Conservation (phyloP, 2,888 invertebrate genomes). For the Stomorhina lunata region DNA sequence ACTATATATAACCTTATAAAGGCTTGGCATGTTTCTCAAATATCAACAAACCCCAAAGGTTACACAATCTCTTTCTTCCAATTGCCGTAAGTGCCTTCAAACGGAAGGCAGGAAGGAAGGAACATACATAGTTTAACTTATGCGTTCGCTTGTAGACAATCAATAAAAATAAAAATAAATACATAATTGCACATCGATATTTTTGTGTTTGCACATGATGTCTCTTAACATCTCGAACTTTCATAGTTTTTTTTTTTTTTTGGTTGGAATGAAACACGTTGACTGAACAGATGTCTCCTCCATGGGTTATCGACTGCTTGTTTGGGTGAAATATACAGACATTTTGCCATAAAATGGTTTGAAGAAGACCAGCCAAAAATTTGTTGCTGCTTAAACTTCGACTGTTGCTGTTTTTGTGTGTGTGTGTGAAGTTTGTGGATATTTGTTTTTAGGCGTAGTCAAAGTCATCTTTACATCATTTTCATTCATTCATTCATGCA, state of each 20-base stretch:
- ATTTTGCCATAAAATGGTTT: constrained; percentile 4
- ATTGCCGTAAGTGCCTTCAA: background rate
- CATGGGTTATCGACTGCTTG: constrained; percentile 36
- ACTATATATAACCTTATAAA: no score
- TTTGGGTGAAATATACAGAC: no score
- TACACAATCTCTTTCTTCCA: background rate
- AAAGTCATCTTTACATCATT: constrained; percentile 35
- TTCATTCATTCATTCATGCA: no score
- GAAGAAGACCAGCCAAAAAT: background rate
- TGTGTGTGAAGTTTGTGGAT: background rate
- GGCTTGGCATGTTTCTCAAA: no score
- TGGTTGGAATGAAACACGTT: background rate
- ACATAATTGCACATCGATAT: background rate
- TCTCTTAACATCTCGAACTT: background rate
- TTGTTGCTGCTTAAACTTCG: background rate
- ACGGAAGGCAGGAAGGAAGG: background rate
- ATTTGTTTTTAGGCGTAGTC: constrained; percentile 43
- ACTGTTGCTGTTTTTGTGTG: background rate
- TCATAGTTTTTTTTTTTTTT: no score
- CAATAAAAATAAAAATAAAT: background rate
- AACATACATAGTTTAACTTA: background rate
- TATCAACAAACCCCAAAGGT: no score
- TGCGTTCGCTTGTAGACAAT: background rate
- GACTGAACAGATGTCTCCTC: background rate
- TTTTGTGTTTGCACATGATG: no score